Evolutionary conservation across 2,888 invertebrate genomes (phyloP).

Genomic region (Stictocephala bisonia): DNA sequence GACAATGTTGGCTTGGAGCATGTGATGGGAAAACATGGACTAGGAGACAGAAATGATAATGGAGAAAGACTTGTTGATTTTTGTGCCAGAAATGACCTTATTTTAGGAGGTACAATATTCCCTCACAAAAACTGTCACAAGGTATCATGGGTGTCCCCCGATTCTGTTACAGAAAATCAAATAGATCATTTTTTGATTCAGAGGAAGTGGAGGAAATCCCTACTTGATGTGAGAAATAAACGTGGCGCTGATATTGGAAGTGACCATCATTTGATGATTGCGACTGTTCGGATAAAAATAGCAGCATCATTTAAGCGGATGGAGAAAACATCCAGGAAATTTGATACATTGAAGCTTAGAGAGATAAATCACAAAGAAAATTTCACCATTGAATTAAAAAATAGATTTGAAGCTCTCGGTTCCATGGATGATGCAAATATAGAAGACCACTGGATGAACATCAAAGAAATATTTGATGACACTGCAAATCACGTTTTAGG

Average conservation of each 20-base stretch:
- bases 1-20: conserved; percentile 17
- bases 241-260: conserved; percentile 33
- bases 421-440: too few relatives aligned
- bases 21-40: conserved; percentile 34
- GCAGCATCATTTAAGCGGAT: conserved; percentile 8
- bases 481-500: too few relatives aligned
- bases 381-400: too few relatives aligned
- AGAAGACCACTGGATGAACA: too few relatives aligned
- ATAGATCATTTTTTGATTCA: conserved; percentile 49
- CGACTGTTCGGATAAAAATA: conserved; percentile 37
- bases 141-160: conserved; percentile 51
- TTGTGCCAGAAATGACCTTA: conserved; percentile 43
- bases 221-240: conserved; percentile 43
- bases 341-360: background rate
- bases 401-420: too few relatives aligned
- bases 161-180: conserved; percentile 47
- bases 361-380: too few relatives aligned
- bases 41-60: conserved; percentile 23
- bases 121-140: conserved; percentile 48
- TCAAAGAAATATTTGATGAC: too few relatives aligned
- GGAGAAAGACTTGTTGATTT: conserved; percentile 37
- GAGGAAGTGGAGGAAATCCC: too few relatives aligned
- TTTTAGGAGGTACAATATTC: conserved; percentile 45
- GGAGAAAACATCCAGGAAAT: background rate
- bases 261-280: conserved; percentile 44